Evolutionary conservation across 2,113 vertebrate species (phyloP).

Genomic region (Dendrocopos noguchii): DNA sequence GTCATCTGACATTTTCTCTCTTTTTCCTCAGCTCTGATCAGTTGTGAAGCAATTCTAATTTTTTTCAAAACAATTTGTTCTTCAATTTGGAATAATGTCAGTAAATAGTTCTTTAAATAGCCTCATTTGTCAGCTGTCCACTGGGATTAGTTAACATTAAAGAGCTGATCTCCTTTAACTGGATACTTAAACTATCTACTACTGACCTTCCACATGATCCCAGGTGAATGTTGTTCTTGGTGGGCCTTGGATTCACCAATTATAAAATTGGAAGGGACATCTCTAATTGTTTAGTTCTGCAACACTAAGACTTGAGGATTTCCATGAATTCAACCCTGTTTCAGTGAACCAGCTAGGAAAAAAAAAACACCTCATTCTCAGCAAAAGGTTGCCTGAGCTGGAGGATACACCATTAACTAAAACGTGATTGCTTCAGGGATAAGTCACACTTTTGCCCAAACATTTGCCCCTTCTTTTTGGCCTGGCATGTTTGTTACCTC

Average conservation of each 20-base stretch:
- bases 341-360: background rate
- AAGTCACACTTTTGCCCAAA: background rate
- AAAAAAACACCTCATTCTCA: background rate
- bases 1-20: slow-evolving; percentile 36
- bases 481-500: background rate
- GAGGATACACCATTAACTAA: background rate
- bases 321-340: background rate
- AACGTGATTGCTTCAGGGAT: background rate
- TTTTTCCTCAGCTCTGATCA: slow-evolving; percentile 22
- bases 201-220: slow-evolving; percentile 22
- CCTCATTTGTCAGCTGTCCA: slow-evolving; percentile 51
- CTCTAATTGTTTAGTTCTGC: background rate
- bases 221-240: background rate
- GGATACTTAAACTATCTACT: background rate
- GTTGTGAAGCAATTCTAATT: slow-evolving; percentile 34
- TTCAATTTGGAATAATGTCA: slow-evolving; percentile 44
- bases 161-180: slow-evolving; percentile 19
- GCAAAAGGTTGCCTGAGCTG: background rate
- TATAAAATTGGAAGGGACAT: background rate
- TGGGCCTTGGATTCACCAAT: background rate
- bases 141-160: slow-evolving; percentile 46
- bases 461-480: background rate
- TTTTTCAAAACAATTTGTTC: slow-evolving; percentile 55
- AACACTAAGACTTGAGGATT: background rate
- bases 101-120: slow-evolving; percentile 58